phyloP scores from a whole-genome alignment of 2,888 invertebrate genomes.

The Sericinus montela region DNA sequence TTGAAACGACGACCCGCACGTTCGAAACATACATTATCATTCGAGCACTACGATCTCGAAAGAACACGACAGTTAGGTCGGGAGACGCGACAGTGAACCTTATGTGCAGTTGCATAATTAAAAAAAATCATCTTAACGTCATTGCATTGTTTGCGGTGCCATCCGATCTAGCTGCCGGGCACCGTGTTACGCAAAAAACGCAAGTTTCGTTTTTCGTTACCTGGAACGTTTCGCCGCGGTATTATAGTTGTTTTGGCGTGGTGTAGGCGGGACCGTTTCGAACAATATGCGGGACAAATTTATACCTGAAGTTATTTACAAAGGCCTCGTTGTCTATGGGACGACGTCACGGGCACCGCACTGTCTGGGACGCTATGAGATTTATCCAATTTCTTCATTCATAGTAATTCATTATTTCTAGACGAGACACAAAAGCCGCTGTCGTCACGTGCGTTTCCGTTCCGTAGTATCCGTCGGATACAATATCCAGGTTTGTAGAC shows the following conservation, averaged over 20 bases:
- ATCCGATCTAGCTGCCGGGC: slow-evolving; percentile 44
- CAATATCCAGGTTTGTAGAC: slow-evolving; percentile 46
- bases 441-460: slow-evolving; percentile 55
- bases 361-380: slow-evolving; percentile 53
- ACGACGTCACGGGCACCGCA: slow-evolving; percentile 48
- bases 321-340: slow-evolving; percentile 47
- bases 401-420: slow-evolving; percentile 49
- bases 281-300: slow-evolving; percentile 57
- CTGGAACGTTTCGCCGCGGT: slow-evolving; percentile 51
- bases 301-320: slow-evolving; percentile 72
- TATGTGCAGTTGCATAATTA: slow-evolving; percentile 46
- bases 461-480: slow-evolving; percentile 49
- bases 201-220: slow-evolving; percentile 59
- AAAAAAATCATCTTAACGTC: slow-evolving; percentile 42
- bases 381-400: slow-evolving; percentile 34
- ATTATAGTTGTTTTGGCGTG: slow-evolving; percentile 57
- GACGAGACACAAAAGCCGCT: slow-evolving; percentile 44
- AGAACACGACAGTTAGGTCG: background rate
- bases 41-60: background rate
- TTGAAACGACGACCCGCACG: slow-evolving; percentile 21
- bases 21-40: background rate
- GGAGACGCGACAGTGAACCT: slow-evolving; percentile 21
- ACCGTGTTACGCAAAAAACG: slow-evolving; percentile 62
- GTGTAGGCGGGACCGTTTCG: slow-evolving; percentile 59
- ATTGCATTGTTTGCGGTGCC: slow-evolving; percentile 52